Conservation (phyloP, 1,140 invertebrate genomes). For the Parapsyche elsis region DNA sequence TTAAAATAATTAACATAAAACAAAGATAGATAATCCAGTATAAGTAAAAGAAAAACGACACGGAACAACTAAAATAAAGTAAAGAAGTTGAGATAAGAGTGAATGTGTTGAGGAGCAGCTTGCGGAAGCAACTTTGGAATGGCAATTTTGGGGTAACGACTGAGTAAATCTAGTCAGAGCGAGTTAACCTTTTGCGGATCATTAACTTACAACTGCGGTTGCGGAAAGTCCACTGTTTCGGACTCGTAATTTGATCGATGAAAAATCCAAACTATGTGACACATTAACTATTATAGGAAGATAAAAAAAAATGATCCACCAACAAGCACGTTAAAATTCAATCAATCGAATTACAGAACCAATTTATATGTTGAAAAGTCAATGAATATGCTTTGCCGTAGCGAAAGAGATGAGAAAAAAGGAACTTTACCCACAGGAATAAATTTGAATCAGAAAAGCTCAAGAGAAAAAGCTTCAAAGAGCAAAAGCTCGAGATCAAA, state of each 20-base stretch:
- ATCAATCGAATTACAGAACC: neutral
- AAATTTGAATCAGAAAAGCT: conserved; percentile 33
- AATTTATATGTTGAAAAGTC: neutral
- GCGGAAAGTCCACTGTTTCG: too few species aligned
- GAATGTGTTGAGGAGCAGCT: too few species aligned
- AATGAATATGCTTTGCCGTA: neutral
- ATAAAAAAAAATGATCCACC: too few species aligned
- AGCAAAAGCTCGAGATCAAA: conserved; percentile 4
- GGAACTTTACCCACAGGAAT: neutral
- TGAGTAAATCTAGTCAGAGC: conserved; percentile 20
- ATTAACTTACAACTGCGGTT: neutral
- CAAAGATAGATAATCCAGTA: too few species aligned
- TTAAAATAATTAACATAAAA: too few species aligned
- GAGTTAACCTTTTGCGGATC: conserved; percentile 23
- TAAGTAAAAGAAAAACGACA: too few species aligned
- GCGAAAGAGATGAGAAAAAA: neutral
- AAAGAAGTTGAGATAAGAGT: too few species aligned
- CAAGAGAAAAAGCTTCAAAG: conserved; percentile 17
- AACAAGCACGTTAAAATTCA: neutral
- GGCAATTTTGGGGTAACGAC: neutral
- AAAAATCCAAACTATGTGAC: too few species aligned
- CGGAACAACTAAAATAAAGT: too few species aligned
- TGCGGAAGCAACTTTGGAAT: neutral
- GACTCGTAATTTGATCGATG: too few species aligned
- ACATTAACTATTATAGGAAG: too few species aligned